Evolutionary conservation across 2,888 invertebrate species (phyloP).

Genomic region (Actias luna): DNA sequence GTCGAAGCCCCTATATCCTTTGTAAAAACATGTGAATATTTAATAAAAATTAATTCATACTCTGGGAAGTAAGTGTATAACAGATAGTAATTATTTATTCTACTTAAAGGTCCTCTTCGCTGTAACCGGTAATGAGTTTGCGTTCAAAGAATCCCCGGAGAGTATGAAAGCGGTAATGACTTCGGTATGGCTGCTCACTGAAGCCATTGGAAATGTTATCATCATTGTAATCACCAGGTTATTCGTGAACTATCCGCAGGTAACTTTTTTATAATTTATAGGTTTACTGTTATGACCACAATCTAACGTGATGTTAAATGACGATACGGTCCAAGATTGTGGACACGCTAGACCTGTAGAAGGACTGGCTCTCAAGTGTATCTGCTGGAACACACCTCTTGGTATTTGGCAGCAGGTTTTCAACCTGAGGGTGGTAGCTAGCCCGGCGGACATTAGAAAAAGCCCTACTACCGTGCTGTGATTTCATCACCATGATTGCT

Average conservation of each 20-base stretch:
- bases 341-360: too few relatives aligned
- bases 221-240: constrained; percentile 89
- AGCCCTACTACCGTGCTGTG: too few relatives aligned
- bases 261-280: constrained; percentile 38
- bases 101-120: constrained; percentile 49
- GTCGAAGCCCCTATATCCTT: background rate
- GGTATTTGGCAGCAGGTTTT: too few relatives aligned
- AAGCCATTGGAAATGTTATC: constrained; percentile 91
- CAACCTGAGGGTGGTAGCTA: too few relatives aligned
- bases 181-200: constrained; percentile 91
- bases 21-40: background rate
- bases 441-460: too few relatives aligned
- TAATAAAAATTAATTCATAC: background rate
- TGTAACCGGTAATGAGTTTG: constrained; percentile 92
- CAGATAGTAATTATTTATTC: background rate
- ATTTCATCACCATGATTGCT: too few relatives aligned
- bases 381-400: too few relatives aligned
- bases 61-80: background rate
- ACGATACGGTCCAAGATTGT: too few relatives aligned
- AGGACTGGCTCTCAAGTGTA: too few relatives aligned
- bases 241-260: constrained; percentile 84
- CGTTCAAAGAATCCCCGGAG: constrained; percentile 91
- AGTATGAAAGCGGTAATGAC: constrained; percentile 93
- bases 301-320: too few relatives aligned
- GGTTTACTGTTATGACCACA: background rate